phyloP scores from a whole-genome alignment of 2,888 invertebrate genomes.

The Orthosia gothica region DNA sequence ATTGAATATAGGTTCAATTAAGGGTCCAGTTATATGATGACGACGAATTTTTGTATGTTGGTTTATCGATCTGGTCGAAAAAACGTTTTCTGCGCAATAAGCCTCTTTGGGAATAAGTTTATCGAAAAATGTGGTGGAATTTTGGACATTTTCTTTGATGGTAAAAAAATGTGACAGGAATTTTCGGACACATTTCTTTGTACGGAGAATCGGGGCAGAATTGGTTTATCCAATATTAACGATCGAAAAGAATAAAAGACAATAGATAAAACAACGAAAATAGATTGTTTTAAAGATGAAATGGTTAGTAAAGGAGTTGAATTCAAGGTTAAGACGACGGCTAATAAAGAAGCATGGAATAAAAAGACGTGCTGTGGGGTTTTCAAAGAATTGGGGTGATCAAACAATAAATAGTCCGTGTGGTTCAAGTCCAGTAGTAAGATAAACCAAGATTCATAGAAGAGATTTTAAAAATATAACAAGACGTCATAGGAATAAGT shows the following conservation, averaged over 20 bases:
- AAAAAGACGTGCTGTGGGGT: too few species aligned
- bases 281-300: not conserved
- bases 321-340: too few species aligned
- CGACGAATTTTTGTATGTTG: constrained; percentile 26
- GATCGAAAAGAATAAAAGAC: not conserved
- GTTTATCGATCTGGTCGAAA: constrained; percentile 43
- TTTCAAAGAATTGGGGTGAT: too few species aligned
- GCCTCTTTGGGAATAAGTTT: constrained; percentile 15
- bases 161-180: not conserved
- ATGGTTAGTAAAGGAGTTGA: too few species aligned
- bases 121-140: constrained; percentile 14
- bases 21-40: constrained; percentile 30
- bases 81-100: constrained; percentile 48
- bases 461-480: too few species aligned
- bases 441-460: too few species aligned
- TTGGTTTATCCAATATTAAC: not conserved
- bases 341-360: too few species aligned
- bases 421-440: too few species aligned
- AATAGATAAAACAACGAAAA: too few species aligned
- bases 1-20: constrained; percentile 17
- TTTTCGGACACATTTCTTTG: not conserved
- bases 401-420: too few species aligned
- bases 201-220: not conserved
- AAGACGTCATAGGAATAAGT: too few species aligned
- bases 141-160: not conserved